Conservation (phyloP, 2,888 invertebrate genomes). For the Stegana nigrithorax region DNA sequence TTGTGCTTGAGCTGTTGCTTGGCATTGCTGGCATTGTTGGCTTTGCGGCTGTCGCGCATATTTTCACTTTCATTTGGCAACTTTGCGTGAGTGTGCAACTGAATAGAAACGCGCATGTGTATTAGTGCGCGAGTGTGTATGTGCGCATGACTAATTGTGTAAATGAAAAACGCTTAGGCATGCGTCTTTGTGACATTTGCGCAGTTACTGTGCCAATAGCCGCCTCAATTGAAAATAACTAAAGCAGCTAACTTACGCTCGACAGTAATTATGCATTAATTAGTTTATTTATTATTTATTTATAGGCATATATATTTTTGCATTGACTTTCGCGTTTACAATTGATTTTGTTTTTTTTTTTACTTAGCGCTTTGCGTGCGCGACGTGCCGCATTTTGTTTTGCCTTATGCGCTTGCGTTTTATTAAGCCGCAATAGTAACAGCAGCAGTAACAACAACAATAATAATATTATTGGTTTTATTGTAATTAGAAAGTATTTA, state of each 20-base stretch:
- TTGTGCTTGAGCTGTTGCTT: background rate
- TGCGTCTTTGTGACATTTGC: background rate
- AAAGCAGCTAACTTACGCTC: no score
- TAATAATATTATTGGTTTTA: slow-evolving; percentile 42
- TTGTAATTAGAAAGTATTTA: slow-evolving; percentile 64
- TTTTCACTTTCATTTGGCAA: slow-evolving; percentile 48
- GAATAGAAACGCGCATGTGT: background rate
- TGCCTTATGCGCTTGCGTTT: background rate
- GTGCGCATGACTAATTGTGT: background rate
- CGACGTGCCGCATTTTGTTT: no score
- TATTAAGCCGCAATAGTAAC: background rate
- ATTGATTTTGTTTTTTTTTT: no score
- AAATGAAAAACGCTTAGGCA: slow-evolving; percentile 1
- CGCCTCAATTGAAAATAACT: no score
- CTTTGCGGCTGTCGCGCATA: background rate
- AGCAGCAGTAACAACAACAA: no score
- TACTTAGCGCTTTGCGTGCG: no score
- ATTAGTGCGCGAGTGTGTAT: background rate
- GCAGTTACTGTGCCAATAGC: background rate
- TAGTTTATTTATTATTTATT: no score
- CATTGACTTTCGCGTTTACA: background rate
- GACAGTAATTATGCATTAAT: no score
- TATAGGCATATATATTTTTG: background rate
- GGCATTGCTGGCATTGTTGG: background rate
- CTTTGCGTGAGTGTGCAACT: background rate